phyloP scores from a whole-genome alignment of 2,888 invertebrate species.

The Ptychoptera albimana region DNA sequence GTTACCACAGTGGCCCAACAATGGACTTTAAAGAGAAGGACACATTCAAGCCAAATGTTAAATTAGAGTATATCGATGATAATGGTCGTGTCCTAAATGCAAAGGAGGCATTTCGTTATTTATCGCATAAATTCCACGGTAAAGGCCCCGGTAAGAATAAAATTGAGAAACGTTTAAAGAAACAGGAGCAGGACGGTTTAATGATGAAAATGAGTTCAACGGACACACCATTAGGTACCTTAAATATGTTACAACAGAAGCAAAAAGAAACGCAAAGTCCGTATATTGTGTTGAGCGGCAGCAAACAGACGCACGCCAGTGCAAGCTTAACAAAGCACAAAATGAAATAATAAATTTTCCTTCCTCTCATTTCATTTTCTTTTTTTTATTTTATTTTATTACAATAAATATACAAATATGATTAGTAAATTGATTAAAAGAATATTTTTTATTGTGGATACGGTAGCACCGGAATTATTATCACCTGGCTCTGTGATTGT shows the following conservation, averaged over 20 bases:
- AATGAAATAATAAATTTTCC: constrained; percentile 11
- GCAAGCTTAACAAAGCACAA: constrained; percentile 28
- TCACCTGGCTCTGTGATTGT: too few species aligned
- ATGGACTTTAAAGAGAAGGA: constrained; percentile 86
- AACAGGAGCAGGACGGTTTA: constrained; percentile 83
- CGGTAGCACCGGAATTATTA: too few species aligned
- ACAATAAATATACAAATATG: not conserved
- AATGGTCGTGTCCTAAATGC: constrained; percentile 80
- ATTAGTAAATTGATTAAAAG: not conserved
- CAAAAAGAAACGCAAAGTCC: constrained; percentile 89
- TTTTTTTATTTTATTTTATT: not conserved
- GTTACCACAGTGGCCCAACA: constrained; percentile 62
- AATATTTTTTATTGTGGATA: not conserved
- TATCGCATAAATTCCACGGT: constrained; percentile 98
- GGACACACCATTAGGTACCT: constrained; percentile 90
- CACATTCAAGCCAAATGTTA: constrained; percentile 81
- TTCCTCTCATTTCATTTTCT: not conserved
- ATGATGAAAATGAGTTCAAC: constrained; percentile 98
- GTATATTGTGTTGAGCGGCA: constrained; percentile 83
- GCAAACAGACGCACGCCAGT: constrained; percentile 44
- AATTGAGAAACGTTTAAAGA: constrained; percentile 89
- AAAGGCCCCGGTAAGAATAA: constrained; percentile 99
- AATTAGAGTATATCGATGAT: constrained; percentile 94
- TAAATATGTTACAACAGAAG: constrained; percentile 87
- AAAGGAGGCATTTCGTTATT: constrained; percentile 92